These are phyloP conservation scores for Loriculus beryllinus DNA, from an alignment of 2,797 vertebrate species.

Conservation along the genomic window DNA sequence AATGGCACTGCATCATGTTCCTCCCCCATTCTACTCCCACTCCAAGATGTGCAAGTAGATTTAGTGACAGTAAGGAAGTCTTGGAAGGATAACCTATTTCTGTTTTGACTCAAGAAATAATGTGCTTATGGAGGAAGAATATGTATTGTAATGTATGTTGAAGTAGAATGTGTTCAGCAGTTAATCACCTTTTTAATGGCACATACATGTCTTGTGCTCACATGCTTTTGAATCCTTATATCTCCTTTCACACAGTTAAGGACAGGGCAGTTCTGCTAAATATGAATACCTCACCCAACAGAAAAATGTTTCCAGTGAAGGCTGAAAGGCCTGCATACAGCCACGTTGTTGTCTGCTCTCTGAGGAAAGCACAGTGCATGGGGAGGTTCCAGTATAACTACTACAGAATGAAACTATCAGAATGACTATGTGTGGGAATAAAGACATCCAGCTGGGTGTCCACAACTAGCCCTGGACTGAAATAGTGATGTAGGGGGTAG, in stretches of 20 bases:
- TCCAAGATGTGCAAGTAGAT: neutral
- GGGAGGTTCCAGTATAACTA: neutral
- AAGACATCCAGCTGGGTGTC: neutral
- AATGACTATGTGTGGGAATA: accelerated
- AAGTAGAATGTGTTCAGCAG: neutral
- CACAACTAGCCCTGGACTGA: neutral
- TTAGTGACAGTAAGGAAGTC: neutral
- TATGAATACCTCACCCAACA: neutral
- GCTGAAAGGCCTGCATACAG: too few species aligned
- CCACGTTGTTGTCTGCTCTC: accelerated
- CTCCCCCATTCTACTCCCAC: neutral
- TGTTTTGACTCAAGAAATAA: neutral
- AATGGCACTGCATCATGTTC: neutral
- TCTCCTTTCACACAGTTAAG: neutral
- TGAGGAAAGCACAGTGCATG: neutral
- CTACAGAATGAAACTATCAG: neutral
- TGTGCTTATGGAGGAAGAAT: neutral
- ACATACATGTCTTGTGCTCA: accelerated
- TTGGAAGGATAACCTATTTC: neutral
- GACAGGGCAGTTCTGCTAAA: neutral
- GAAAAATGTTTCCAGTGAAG: neutral
- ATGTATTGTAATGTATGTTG: neutral
- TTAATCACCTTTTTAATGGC: neutral
- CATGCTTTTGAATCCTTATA: neutral
- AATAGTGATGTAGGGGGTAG: neutral